A percentile compares a stretch with the other conserved stretches of the same genome.
Conservation (phyloP, 2,797 vertebrate species). For the Pseudopleuronectes americanus region DNA sequence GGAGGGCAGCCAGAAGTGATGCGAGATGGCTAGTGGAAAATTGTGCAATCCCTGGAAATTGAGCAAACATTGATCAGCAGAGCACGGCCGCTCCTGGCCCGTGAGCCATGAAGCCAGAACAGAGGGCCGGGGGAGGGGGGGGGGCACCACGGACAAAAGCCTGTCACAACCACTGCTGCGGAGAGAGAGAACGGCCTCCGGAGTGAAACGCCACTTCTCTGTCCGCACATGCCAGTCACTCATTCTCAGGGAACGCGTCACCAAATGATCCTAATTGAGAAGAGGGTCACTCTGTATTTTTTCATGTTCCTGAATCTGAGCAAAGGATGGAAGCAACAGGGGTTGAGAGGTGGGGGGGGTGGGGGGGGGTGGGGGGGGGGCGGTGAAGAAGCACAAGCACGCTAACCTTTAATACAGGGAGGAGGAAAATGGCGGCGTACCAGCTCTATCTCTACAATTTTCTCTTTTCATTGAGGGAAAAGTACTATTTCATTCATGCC, state of each 20-base stretch:
- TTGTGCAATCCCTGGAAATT: conserved; percentile 79
- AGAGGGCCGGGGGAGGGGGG: conserved; percentile 14
- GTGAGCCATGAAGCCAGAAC: conserved; percentile 43
- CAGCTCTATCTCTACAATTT: conserved; percentile 77
- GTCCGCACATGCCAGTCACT: conserved; percentile 58
- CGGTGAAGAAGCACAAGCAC: conserved; percentile 45
- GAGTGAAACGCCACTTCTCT: conserved; percentile 22
- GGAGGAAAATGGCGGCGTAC: conserved; percentile 68
- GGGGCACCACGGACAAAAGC: conserved; percentile 52
- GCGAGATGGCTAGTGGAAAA: conserved; percentile 75
- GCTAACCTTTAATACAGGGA: conserved; percentile 61
- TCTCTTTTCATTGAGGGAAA: conserved; percentile 83
- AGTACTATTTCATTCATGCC: conserved; percentile 89
- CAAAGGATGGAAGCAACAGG: conserved; percentile 53
- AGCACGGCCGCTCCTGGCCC: conserved; percentile 62
- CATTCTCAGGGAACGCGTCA: conserved; percentile 48
- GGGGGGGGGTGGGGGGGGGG: too few relatives aligned
- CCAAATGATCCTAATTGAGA: conserved; percentile 70
- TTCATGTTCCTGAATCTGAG: conserved; percentile 36
- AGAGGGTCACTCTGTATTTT: conserved; percentile 53
- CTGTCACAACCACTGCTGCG: conserved; percentile 29
- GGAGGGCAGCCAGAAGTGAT: conserved; percentile 69
- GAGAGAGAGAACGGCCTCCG: conserved; percentile 27
- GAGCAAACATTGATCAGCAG: conserved; percentile 75
- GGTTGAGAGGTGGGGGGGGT: background rate